Evolutionary conservation across 1,140 invertebrate species (phyloP).

Genomic region (Sarcophaga bullata): DNA sequence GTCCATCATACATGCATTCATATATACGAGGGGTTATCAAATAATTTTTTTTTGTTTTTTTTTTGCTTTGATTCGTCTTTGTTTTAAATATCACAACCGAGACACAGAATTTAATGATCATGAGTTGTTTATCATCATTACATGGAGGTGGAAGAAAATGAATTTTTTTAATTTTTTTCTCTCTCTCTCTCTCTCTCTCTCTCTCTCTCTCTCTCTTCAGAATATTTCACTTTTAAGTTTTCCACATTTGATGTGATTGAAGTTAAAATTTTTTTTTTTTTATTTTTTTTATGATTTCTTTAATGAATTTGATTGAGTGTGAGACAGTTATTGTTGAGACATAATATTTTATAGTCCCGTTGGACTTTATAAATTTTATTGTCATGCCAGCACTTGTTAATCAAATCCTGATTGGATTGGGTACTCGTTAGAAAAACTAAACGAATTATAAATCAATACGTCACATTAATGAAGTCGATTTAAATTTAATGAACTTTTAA

Average conservation of each 20-base stretch:
- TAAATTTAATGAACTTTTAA: conserved; percentile 9
- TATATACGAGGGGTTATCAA: conserved; percentile 1
- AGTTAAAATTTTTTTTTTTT: neutral
- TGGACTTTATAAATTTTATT: neutral
- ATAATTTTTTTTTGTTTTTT: neutral
- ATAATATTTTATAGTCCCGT: conserved; percentile 3
- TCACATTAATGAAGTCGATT: conserved; percentile 12
- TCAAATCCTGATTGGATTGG: neutral
- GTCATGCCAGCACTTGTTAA: neutral
- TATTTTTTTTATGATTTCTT: neutral
- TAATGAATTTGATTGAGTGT: conserved; percentile 17
- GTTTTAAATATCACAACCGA: too few species aligned
- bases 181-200: too few species aligned
- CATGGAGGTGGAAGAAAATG: too few species aligned
- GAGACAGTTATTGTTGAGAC: conserved; percentile 10
- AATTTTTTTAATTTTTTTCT: too few species aligned
- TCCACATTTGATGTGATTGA: too few species aligned
- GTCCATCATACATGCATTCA: neutral
- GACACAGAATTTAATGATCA: neutral
- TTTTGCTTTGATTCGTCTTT: neutral
- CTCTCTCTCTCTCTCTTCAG: too few species aligned
- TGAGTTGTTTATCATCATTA: conserved; percentile 6
- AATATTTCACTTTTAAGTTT: too few species aligned
- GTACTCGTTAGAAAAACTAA: neutral
- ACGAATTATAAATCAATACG: neutral